Conservation (phyloP, 2,797 vertebrate species). For the Euthynnus affinis region DNA sequence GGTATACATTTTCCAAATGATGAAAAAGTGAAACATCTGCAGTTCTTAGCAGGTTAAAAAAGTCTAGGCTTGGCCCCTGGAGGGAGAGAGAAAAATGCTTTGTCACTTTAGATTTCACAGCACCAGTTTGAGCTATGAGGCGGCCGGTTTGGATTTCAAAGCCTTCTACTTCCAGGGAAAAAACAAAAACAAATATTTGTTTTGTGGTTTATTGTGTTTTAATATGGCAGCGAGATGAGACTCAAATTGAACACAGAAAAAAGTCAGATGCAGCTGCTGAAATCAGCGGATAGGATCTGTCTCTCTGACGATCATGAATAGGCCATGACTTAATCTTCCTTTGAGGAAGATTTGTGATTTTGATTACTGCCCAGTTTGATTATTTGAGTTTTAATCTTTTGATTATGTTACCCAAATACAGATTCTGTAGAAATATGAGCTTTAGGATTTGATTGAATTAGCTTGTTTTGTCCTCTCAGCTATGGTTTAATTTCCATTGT, state of each 20-base stretch:
- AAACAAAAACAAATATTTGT: constrained; percentile 86
- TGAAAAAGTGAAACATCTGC: constrained; percentile 84
- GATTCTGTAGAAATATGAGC: constrained; percentile 48
- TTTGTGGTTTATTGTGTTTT: constrained; percentile 81
- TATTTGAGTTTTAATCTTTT: constrained; percentile 71
- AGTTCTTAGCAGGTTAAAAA: constrained; percentile 75
- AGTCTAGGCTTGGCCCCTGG: constrained; percentile 38
- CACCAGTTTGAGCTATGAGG: constrained; percentile 65
- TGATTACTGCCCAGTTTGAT: constrained; percentile 70
- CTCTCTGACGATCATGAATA: constrained; percentile 53
- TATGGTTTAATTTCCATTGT: constrained; percentile 42
- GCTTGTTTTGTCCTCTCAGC: constrained; percentile 42
- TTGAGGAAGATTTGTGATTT: constrained; percentile 73
- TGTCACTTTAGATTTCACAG: constrained; percentile 86
- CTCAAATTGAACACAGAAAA: constrained; percentile 71
- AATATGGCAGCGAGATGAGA: constrained; percentile 74
- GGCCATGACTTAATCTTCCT: constrained; percentile 71
- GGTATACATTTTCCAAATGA: constrained; percentile 83
- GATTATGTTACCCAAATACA: constrained; percentile 63
- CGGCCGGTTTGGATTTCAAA: constrained; percentile 82
- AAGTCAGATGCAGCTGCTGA: constrained; percentile 65
- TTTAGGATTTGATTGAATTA: constrained; percentile 56
- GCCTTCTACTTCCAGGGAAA: constrained; percentile 63
- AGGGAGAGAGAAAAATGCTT: constrained; percentile 76
- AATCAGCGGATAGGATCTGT: constrained; percentile 64